Evolutionary conservation across 2,113 vertebrate species (phyloP), one percentile per base, ranked within the genome.

Genomic region (Tympanuchus pallidicinctus): DNA sequence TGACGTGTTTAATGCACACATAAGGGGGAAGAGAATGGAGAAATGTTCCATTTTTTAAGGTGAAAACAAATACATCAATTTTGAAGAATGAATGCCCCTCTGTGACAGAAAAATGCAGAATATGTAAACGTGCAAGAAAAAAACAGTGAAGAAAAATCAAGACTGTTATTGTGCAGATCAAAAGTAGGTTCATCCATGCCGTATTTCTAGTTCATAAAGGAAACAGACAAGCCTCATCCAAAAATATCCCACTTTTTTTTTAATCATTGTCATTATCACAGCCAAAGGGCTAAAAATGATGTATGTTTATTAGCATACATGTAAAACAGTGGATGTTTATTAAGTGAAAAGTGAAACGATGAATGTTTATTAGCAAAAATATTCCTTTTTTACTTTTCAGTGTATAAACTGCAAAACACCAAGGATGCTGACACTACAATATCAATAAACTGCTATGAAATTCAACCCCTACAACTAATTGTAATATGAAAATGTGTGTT

Each of bases 181-280:
- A 38, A 96, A 92, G 30, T 20, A 71, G 0, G 0, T 47, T 86
- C 19, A 30, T 10, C 22, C 18, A 15, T 66, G 22, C 43, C 64
- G 57, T 36, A 21, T 36, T 83, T 88, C 42, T 83, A 8, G 34
- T 7, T 86, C 81, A 56, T 3, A 80, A 43, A 65, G 18, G 22
- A 84, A 78, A 47, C 38, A 85, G 21, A 4, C 25, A 82, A 13
- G 16, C 8, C 67, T 11, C 47, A 34, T 32, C 45, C 18, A 78
- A 57, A 42, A 19, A 52, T 52, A 52, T 28, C 0, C 0, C 5
- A 30, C 3, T 3, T 11, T 38, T 84, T 71, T 52, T 52, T 8
- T 43, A 43, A 52, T 28, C 50, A 2, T 12, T 2, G 50, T 13
- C 30, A 24, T 61, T 36, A 36, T 36, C 59, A 36, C 3, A 24